Conservation (phyloP, 2,113 vertebrate genomes). For the Gasterosteus nipponicus region DNA sequence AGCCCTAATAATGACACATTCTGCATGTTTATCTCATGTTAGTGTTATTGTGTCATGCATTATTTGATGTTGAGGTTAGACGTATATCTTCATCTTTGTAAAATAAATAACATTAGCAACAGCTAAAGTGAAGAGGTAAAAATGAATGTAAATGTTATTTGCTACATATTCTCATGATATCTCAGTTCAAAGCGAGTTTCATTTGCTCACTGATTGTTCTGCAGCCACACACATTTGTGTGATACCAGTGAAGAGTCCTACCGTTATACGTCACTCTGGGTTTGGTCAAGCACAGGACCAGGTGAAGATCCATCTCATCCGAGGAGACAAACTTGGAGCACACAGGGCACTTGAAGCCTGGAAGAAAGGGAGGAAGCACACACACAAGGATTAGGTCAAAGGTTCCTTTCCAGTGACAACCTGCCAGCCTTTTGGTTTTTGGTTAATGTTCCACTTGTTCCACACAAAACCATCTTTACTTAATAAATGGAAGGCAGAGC, state of each 20-base stretch:
- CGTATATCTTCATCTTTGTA: too few relatives aligned
- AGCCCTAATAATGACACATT: too few relatives aligned
- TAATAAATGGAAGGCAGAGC: too few relatives aligned
- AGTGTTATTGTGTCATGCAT: too few relatives aligned
- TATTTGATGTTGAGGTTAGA: too few relatives aligned
- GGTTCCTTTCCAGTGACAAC: too few relatives aligned
- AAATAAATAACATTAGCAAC: too few relatives aligned
- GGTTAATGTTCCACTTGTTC: too few relatives aligned
- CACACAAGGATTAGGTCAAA: not conserved
- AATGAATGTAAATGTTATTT: too few relatives aligned
- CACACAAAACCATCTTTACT: too few relatives aligned
- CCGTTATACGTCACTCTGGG: slow-evolving; percentile 97
- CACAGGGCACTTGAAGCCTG: slow-evolving; percentile 96
- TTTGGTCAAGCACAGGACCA: slow-evolving; percentile 96
- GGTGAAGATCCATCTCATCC: slow-evolving; percentile 97
- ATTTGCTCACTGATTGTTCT: not conserved
- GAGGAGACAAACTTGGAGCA: slow-evolving; percentile 96
- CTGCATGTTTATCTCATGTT: too few relatives aligned
- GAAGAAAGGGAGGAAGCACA: slow-evolving; percentile 9
- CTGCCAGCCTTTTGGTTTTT: not conserved
- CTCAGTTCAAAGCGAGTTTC: not conserved
- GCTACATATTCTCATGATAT: not conserved
- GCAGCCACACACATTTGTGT: not conserved
- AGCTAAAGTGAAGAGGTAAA: too few relatives aligned
- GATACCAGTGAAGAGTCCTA: slow-evolving; percentile 73